A percentile compares a stretch with the other conserved stretches of the same genome.
Conservation (phyloP, 2,888 invertebrate species). For the Deilephila porcellus region DNA sequence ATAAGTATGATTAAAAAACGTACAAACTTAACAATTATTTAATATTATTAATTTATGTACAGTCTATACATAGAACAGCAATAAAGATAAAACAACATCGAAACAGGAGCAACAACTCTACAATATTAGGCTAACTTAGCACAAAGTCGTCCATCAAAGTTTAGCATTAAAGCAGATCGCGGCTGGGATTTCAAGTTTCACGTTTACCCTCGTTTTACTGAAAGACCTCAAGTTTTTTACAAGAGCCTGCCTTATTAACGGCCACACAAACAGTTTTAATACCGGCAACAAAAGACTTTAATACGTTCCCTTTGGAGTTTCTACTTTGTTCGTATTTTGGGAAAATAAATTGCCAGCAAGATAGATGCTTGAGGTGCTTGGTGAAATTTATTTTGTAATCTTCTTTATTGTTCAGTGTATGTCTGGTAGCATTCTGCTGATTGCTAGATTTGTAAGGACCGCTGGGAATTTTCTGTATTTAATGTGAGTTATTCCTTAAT, state of each 20-base stretch:
- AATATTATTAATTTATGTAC: too few relatives aligned
- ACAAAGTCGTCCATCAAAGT: slow-evolving; percentile 18
- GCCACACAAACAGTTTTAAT: slow-evolving; percentile 6
- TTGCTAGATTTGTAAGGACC: too few relatives aligned
- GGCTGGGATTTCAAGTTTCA: slow-evolving; percentile 8
- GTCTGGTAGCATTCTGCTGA: neutral
- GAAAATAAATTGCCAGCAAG: neutral
- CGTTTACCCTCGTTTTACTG: neutral
- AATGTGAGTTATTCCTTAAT: too few relatives aligned
- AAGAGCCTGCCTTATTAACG: slow-evolving; percentile 8
- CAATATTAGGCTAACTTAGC: slow-evolving; percentile 3
- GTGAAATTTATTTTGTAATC: neutral
- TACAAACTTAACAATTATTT: too few relatives aligned
- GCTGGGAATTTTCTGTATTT: too few relatives aligned
- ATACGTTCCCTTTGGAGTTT: slow-evolving; percentile 9
- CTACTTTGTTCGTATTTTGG: neutral
- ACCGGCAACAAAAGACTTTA: slow-evolving; percentile 7
- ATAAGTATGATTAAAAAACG: too few relatives aligned
- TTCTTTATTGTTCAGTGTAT: neutral
- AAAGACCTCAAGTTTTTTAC: neutral
- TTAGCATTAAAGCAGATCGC: neutral
- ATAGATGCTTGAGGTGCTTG: neutral
- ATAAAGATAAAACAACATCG: neutral
- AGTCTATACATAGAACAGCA: neutral
- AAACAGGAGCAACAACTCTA: neutral